Conservation (phyloP, 2,888 invertebrate species). For the Chironomus tentans region DNA sequence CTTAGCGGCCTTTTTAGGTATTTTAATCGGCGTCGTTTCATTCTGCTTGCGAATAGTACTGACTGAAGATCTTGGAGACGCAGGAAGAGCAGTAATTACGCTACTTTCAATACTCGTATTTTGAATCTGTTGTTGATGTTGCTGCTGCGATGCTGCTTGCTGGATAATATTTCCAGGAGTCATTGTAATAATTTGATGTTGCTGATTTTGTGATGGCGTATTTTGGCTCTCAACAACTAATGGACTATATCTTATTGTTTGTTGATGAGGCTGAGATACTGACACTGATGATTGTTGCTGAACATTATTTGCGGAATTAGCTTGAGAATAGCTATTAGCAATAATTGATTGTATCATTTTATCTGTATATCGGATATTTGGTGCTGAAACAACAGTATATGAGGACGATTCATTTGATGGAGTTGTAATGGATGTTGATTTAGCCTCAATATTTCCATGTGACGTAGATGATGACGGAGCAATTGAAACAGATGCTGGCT, state of each 20-base stretch:
- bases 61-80: not conserved
- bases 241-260: slow-evolving; percentile 36
- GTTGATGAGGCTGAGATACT: slow-evolving; percentile 32
- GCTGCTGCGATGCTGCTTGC: slow-evolving; percentile 29
- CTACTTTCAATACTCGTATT: not conserved
- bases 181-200: slow-evolving; percentile 31
- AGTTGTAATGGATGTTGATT: not conserved
- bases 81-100: not conserved
- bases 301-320: not conserved
- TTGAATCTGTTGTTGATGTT: slow-evolving; percentile 15
- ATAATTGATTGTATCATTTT: slow-evolving; percentile 24
- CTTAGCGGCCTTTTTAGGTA: slow-evolving; percentile 16
- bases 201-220: not conserved
- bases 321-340: slow-evolving; percentile 1
- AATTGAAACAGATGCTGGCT: slow-evolving; percentile 28
- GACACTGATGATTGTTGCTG: slow-evolving; percentile 28
- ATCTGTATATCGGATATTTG: slow-evolving; percentile 30
- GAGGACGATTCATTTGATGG: slow-evolving; percentile 36
- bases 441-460: not conserved
- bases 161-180: slow-evolving; percentile 29
- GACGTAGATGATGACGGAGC: not conserved
- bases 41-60: not conserved
- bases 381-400: slow-evolving; percentile 40
- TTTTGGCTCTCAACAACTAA: slow-evolving; percentile 28
- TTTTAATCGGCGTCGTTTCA: not conserved